phyloP scores from a whole-genome alignment of 2,888 invertebrate species.

The Trichopria drosophilae region DNA sequence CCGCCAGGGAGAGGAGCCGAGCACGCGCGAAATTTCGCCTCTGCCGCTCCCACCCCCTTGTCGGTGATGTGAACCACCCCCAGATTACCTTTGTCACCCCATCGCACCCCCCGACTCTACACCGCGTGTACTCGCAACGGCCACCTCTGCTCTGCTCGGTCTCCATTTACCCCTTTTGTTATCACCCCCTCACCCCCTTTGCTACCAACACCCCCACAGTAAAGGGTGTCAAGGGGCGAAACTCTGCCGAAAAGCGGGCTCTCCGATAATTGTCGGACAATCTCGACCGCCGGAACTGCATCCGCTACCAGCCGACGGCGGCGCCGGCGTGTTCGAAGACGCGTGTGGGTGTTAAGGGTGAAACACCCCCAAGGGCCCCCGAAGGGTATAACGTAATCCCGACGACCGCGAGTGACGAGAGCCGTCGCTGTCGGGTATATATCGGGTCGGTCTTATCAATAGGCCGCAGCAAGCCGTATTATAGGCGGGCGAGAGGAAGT shows the following conservation, averaged over 20 bases:
- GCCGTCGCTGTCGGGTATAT: too few species aligned
- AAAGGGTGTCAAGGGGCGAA: conserved; percentile 39
- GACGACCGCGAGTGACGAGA: too few species aligned
- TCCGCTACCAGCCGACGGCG: too few species aligned
- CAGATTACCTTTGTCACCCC: conserved; percentile 4
- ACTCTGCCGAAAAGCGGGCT: conserved; percentile 27
- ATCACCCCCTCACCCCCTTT: conserved; percentile 14
- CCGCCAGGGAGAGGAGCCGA: conserved; percentile 49
- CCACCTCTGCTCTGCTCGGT: conserved; percentile 25
- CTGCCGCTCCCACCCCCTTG: conserved; percentile 35
- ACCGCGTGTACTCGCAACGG: conserved; percentile 27
- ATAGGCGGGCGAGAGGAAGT: too few species aligned
- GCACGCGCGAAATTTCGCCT: conserved; percentile 55
- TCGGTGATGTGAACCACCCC: conserved; percentile 24
- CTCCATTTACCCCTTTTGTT: conserved; percentile 26
- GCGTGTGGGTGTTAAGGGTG: too few species aligned
- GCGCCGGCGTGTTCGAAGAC: too few species aligned
- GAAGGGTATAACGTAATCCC: too few species aligned
- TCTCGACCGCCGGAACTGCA: conserved; percentile 5
- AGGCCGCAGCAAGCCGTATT: too few species aligned
- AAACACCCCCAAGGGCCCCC: too few species aligned
- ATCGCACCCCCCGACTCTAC: conserved; percentile 29
- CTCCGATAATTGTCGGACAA: conserved; percentile 37
- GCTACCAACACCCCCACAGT: conserved; percentile 30
- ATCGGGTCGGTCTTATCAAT: too few species aligned